Conservation (phyloP, 2,797 vertebrate species). For the Macropodus opercularis region DNA sequence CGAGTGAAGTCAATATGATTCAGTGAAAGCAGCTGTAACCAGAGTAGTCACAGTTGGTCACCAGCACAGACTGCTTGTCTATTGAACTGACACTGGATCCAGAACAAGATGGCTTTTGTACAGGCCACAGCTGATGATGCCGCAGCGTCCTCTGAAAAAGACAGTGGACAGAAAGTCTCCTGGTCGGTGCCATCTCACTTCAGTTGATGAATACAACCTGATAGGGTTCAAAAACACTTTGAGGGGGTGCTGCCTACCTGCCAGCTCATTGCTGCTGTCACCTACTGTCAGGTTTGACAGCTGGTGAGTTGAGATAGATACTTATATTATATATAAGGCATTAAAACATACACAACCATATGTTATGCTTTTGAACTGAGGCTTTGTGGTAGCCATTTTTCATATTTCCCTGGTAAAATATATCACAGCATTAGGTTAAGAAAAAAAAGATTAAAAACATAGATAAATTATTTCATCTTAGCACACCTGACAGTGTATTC, state of each 20-base stretch:
- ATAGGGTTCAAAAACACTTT: constrained; percentile 55
- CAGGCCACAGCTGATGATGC: constrained; percentile 1
- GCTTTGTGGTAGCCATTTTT: too few relatives aligned
- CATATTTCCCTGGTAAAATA: too few relatives aligned
- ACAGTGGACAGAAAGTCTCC: constrained; percentile 39
- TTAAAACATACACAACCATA: neutral
- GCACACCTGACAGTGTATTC: too few relatives aligned
- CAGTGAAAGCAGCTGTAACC: constrained; percentile 42
- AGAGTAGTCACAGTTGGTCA: constrained; percentile 40
- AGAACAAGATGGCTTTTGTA: constrained; percentile 26
- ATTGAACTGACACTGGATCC: constrained; percentile 59
- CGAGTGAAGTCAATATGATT: constrained; percentile 46
- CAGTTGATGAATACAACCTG: constrained; percentile 68
- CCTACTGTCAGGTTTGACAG: too few relatives aligned
- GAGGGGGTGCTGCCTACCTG: constrained; percentile 45
- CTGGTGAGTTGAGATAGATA: constrained; percentile 43
- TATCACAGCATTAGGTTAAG: too few relatives aligned
- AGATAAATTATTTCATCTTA: too few relatives aligned
- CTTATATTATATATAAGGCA: too few relatives aligned
- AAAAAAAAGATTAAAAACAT: too few relatives aligned
- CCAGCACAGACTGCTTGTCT: constrained; percentile 30
- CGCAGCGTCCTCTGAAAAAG: constrained; percentile 20
- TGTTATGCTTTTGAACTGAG: too few relatives aligned
- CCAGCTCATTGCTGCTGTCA: too few relatives aligned
- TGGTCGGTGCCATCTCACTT: constrained; percentile 46